phyloP scores from a whole-genome alignment of 2,888 invertebrate species.

The Mayetiola destructor region DNA sequence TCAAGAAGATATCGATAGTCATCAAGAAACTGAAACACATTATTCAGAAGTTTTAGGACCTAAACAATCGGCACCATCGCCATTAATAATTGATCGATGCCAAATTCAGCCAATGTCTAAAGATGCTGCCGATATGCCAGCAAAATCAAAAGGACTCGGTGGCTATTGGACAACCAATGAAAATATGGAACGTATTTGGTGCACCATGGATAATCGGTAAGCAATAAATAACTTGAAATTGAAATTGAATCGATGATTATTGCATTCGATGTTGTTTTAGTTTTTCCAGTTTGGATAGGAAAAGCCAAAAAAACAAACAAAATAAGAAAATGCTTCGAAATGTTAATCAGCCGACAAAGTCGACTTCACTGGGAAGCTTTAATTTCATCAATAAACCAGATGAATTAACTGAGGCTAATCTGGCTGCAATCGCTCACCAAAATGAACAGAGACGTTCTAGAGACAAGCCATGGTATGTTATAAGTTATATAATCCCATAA shows the following conservation, averaged over 20 bases:
- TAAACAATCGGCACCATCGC: not conserved
- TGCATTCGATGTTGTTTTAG: not conserved
- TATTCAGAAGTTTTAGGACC: not conserved
- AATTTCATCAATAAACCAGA: slow-evolving; percentile 19
- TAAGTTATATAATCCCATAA: not conserved
- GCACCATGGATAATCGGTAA: slow-evolving; percentile 18
- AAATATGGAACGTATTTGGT: slow-evolving; percentile 20
- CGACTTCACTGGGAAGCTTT: slow-evolving; percentile 21
- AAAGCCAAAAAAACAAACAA: slow-evolving; percentile 14
- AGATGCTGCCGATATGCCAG: not conserved
- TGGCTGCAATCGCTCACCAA: slow-evolving; percentile 27
- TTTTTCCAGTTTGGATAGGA: slow-evolving; percentile 15
- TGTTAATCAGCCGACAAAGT: slow-evolving; percentile 19
- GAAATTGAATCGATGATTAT: not conserved
- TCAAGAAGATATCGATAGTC: not conserved
- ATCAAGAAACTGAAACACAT: not conserved
- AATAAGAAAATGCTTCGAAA: not conserved
- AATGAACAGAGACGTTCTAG: slow-evolving; percentile 29
- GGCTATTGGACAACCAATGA: slow-evolving; percentile 21
- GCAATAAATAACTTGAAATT: no score
- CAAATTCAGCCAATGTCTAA: not conserved
- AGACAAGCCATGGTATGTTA: slow-evolving; percentile 31
- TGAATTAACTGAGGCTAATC: slow-evolving; percentile 27
- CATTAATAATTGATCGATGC: not conserved
- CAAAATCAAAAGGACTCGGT: slow-evolving; percentile 19